Conservation (phyloP, 2,797 vertebrate genomes). For the Enteromius treurensis region DNA sequence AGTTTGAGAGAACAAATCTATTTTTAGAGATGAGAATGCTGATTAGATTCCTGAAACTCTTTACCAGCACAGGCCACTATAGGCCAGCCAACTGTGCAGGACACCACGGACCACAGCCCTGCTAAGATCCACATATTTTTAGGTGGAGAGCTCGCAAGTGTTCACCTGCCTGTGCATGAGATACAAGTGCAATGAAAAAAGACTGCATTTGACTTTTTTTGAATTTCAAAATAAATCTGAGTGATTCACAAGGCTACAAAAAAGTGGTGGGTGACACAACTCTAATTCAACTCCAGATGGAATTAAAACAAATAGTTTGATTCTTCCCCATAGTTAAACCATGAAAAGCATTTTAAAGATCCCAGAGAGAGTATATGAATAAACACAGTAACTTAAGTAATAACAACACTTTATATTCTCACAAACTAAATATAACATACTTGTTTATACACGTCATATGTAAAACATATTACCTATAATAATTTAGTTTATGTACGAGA, state of each 20-base stretch:
- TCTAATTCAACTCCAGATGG: conserved; percentile 42
- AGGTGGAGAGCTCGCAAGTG: not conserved
- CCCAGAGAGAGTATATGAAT: conserved; percentile 37
- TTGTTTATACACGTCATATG: not conserved
- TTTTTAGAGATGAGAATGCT: conserved; percentile 69
- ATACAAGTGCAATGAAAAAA: not conserved
- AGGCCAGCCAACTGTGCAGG: conserved; percentile 30
- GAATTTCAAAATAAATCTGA: not conserved
- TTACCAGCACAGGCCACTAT: conserved; percentile 46
- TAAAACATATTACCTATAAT: not conserved
- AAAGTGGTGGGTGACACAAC: too few relatives aligned
- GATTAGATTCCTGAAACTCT: conserved; percentile 62
- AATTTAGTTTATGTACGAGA: not conserved
- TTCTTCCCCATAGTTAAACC: conserved; percentile 41
- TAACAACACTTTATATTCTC: conserved; percentile 61
- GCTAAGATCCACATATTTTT: not conserved
- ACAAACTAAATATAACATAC: conserved; percentile 64
- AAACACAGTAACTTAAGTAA: conserved; percentile 11
- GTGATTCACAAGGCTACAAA: not conserved
- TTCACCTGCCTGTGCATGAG: not conserved
- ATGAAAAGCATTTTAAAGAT: conserved; percentile 58
- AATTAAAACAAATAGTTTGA: conserved; percentile 56
- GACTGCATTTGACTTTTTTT: not conserved
- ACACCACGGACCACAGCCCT: not conserved
- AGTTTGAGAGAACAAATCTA: conserved; percentile 74